Base-by-base conservation (phyloP, 2,888 invertebrate species). In the Heteromurus nitidus region DNA sequence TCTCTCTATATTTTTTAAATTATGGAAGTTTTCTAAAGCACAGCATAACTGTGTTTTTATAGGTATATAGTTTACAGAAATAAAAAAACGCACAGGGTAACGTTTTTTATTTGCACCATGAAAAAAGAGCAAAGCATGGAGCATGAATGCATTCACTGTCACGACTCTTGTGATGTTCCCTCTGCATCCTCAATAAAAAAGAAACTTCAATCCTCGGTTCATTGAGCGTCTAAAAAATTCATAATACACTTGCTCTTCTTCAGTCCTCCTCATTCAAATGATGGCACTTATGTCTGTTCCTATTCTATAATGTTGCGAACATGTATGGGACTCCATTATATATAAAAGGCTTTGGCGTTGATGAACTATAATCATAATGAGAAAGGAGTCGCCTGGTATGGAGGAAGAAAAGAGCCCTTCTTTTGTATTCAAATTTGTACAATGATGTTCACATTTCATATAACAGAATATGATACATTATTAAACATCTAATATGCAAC, bases 1-100 rank as follows among this genome's bases (percentile, higher is more conserved):
- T 79, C 79, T 79, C 70, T 65, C 53, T 64, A n/a, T n/a, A 26
- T 62, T 70, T 77, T 62, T 1, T 30, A 77, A 77, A 77, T 69
- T 64, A 70, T 65, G 64, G 55, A 42, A 70, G 62, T 69, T 47
- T 11, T 55, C 55, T 24, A 3, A 24, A 13, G 18, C n/a, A n/a
- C 50, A n/a, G 11, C 3, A n/a, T 50, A 11, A n/a, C n/a, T n/a
- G n/a, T n/a, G 58, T 58, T 26, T 58, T 13, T 58, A 18, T 13
- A 16, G 13, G 50, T n/a, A 44, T 44, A 24, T 13, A 5, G 47
- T n/a, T n/a, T n/a, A n/a, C n/a, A n/a, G n/a, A n/a, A n/a, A n/a
- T n/a, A n/a, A n/a, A 2, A 28, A 67, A 47, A 50, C 67, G n/a
- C 67, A 67, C 36, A 36, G 36, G 13, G 9, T 30, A 47, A 44